phyloP scores from a whole-genome alignment of 1,140 invertebrate species.

The Platorchestia sp. region DNA sequence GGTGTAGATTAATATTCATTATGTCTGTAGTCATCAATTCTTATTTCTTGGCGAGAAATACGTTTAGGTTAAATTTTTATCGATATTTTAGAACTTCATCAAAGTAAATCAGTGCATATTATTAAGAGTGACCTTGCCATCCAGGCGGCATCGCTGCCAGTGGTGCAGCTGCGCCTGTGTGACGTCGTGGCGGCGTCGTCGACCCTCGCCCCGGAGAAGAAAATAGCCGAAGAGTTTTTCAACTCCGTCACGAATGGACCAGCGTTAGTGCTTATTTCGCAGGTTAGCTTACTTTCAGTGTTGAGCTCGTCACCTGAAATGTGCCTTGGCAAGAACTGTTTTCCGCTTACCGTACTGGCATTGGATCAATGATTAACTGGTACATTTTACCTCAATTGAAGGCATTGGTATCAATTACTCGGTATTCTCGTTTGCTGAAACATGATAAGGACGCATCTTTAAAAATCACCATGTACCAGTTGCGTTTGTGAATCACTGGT shows the following conservation, averaged over 20 bases:
- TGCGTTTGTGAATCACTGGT: too few species aligned
- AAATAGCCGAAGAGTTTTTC: conserved; percentile 2
- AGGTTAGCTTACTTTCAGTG: neutral
- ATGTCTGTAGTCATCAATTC: neutral
- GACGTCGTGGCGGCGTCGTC: neutral
- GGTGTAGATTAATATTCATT: too few species aligned
- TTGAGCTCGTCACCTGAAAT: too few species aligned
- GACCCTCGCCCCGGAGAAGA: neutral
- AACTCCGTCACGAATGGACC: conserved; percentile 5
- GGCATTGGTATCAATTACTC: too few species aligned
- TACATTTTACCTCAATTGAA: too few species aligned
- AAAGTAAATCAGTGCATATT: neutral
- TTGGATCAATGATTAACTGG: too few species aligned
- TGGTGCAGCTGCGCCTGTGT: conserved; percentile 5
- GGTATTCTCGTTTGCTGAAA: too few species aligned
- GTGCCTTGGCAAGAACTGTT: too few species aligned
- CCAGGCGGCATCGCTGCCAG: conserved; percentile 13
- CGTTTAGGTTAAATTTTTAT: neutral
- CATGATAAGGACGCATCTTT: too few species aligned
- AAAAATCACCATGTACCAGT: too few species aligned
- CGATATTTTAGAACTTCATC: neutral
- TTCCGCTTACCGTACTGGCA: too few species aligned
- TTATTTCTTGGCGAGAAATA: neutral
- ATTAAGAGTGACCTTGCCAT: neutral
- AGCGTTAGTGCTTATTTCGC: neutral